Percentiles rank a stretch among this genome's conserved stretches.
Evolutionary conservation across 2,797 vertebrate species (phyloP).

Genomic region (Esox masquinongy): DNA sequence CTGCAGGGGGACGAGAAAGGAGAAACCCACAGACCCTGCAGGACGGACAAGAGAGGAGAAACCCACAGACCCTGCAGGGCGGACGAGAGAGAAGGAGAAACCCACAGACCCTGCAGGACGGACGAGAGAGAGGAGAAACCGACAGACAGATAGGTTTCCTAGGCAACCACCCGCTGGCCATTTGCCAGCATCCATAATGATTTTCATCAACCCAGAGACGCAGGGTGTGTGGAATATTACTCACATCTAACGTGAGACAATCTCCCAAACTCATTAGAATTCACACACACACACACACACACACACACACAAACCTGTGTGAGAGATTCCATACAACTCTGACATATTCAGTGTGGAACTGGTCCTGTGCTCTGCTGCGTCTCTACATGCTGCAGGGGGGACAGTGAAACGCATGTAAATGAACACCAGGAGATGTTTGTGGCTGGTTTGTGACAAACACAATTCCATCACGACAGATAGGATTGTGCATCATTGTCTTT

Average conservation of each 20-base stretch:
- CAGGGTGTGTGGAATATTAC: conserved; percentile 38
- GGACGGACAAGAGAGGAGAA: too few species aligned
- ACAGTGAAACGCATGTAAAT: conserved; percentile 1
- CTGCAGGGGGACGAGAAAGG: conserved; percentile 29
- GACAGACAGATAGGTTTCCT: conserved; percentile 63
- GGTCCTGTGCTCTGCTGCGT: background rate
- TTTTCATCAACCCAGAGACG: conserved; percentile 71
- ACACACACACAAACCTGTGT: background rate
- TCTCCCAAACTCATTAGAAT: background rate
- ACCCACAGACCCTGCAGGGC: too few species aligned
- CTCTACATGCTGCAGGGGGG: background rate
- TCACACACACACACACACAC: background rate
- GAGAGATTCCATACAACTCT: background rate
- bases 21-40: too few species aligned
- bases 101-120: conserved; percentile 53
- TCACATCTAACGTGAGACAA: background rate
- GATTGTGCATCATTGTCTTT: background rate
- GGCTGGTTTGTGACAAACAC: too few species aligned
- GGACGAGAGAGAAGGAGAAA: too few species aligned
- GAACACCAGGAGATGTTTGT: background rate
- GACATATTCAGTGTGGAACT: background rate
- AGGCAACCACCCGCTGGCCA: conserved; percentile 74
- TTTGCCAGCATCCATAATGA: conserved; percentile 77
- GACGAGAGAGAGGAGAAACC: background rate
- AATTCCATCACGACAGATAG: background rate